Evolutionary conservation across 2,113 vertebrate genomes (phyloP).

Genomic region (Apteryx owenii): DNA sequence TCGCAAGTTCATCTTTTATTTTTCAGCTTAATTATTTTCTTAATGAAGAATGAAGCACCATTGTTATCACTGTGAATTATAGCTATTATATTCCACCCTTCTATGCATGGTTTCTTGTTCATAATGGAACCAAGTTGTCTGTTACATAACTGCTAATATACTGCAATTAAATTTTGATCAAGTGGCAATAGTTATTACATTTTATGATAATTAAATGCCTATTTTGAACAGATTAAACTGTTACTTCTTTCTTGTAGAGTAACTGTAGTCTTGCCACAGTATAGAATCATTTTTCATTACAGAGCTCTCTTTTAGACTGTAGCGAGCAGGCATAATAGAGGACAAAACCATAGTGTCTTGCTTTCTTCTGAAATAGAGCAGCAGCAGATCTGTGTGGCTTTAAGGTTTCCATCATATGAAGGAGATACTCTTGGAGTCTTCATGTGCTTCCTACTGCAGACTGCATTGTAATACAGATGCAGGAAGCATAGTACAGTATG

Average conservation of each 20-base stretch:
- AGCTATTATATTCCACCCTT: neutral
- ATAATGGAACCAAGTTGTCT: neutral
- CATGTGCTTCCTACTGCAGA: neutral
- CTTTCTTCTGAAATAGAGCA: neutral
- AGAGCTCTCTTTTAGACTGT: neutral
- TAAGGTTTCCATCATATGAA: neutral
- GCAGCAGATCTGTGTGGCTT: neutral
- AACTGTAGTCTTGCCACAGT: neutral
- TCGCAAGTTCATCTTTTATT: neutral
- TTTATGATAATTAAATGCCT: neutral
- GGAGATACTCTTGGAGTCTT: neutral
- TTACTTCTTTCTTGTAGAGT: neutral
- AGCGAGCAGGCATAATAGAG: neutral
- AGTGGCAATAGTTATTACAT: neutral
- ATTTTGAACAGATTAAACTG: slow-evolving; percentile 6
- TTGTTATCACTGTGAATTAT: neutral
- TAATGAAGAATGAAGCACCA: neutral
- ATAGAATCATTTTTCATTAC: neutral
- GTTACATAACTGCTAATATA: neutral
- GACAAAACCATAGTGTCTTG: neutral
- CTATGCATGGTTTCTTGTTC: neutral
- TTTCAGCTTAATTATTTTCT: neutral
- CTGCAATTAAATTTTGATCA: neutral
- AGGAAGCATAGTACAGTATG: neutral
- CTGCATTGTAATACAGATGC: neutral